These are phyloP conservation scores for Endotricha flammealis DNA, from an alignment of 2,888 invertebrate genomes.

Conservation along the genomic window DNA sequence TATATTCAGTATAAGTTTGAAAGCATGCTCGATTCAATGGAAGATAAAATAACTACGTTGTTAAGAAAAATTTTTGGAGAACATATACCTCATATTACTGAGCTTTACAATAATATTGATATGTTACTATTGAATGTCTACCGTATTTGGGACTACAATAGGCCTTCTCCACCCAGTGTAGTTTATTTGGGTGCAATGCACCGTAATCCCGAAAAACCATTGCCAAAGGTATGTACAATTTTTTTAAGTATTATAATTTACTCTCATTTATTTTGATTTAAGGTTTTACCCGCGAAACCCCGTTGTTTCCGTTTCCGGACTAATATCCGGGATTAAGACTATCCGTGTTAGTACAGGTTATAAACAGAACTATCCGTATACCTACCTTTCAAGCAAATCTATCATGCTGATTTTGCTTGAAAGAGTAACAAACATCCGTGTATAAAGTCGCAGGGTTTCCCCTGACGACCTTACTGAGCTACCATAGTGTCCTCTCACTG, in stretches of 20 bases:
- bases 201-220: constrained; percentile 39
- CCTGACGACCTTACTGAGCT: no score
- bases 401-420: no score
- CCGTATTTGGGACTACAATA: constrained; percentile 41
- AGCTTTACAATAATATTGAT: constrained; percentile 35
- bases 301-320: no score
- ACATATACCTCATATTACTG: constrained; percentile 23
- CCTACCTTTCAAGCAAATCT: no score
- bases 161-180: constrained; percentile 53
- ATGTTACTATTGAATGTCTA: constrained; percentile 58
- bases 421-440: no score
- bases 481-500: no score
- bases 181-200: constrained; percentile 59
- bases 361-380: no score
- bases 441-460: no score
- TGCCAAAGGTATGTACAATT: constrained; percentile 44
- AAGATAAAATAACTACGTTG: constrained; percentile 17
- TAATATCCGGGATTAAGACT: no score
- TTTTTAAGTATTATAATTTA: neutral
- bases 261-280: no score
- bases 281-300: no score
- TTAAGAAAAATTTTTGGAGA: constrained; percentile 28
- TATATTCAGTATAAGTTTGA: constrained; percentile 20
- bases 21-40: neutral
- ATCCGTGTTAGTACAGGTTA: no score